phyloP scores from a whole-genome alignment of 2,113 vertebrate species.

The Ailuropoda melanoleuca region DNA sequence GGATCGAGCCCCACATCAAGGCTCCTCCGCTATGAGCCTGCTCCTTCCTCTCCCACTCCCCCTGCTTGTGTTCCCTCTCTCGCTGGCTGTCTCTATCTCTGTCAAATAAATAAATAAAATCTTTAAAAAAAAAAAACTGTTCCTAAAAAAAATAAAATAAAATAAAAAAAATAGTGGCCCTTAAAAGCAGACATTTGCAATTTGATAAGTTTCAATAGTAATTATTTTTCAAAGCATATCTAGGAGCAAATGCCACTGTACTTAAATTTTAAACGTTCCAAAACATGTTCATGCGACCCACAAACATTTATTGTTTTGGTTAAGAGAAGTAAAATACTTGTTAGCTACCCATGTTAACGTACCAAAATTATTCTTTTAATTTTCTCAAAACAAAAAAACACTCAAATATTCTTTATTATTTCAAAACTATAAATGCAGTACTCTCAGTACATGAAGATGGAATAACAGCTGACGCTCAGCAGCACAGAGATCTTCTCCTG shows the following conservation, averaged over 20 bases:
- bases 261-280: slow-evolving; percentile 13
- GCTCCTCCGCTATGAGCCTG: too few species aligned
- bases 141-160: too few species aligned
- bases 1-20: too few species aligned
- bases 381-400: slow-evolving; percentile 13
- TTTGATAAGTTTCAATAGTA: not conserved
- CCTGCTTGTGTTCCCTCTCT: too few species aligned
- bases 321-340: slow-evolving; percentile 15
- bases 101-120: too few species aligned
- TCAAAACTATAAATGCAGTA: slow-evolving; percentile 17
- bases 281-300: not conserved
- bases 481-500: not conserved
- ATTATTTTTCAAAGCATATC: slow-evolving; percentile 38
- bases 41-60: too few species aligned
- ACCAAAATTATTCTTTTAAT: slow-evolving; percentile 25
- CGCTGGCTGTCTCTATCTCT: too few species aligned
- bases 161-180: not conserved
- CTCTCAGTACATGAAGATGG: not conserved
- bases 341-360: not conserved
- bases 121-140: too few species aligned
- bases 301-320: slow-evolving; percentile 22
- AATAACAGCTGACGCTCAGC: not conserved
- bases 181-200: not conserved
- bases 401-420: slow-evolving; percentile 35
- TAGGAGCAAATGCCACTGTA: slow-evolving; percentile 25